Conservation (phyloP, 2,888 invertebrate species). For the Mesorhabditis spiculigera region DNA sequence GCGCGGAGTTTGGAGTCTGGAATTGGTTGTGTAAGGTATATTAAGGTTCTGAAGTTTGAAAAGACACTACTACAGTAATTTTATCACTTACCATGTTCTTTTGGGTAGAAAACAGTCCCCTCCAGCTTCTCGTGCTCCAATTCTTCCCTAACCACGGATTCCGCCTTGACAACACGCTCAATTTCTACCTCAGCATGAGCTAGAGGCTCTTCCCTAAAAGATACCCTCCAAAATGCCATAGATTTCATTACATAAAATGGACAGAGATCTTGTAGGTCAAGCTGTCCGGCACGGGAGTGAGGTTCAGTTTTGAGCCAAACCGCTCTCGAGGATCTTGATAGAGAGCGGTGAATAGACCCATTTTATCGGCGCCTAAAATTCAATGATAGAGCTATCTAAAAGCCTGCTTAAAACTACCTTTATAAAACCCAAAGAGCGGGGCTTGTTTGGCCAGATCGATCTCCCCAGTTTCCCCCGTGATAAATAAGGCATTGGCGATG, state of each 20-base stretch:
- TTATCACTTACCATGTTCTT: background rate
- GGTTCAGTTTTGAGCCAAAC: slow-evolving; percentile 1
- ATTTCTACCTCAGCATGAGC: background rate
- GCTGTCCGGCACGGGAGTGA: background rate
- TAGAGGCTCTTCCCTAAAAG: background rate
- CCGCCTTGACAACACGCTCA: background rate
- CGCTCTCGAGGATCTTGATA: background rate
- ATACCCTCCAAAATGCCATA: background rate
- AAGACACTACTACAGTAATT: no score
- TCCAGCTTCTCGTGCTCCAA: background rate
- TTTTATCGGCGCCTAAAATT: background rate
- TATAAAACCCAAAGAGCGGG: background rate
- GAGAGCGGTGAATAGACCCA: background rate
- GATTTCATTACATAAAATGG: background rate
- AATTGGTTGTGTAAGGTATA: no score
- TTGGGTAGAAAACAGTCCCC: background rate
- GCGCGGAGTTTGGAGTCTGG: no score
- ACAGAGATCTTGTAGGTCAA: background rate
- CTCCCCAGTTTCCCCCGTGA: background rate
- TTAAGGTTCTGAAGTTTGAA: no score
- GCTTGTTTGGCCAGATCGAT: background rate
- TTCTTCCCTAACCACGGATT: background rate
- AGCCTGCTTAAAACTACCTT: background rate
- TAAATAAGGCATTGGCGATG: background rate
- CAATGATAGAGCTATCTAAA: background rate